Evolutionary conservation across 1,140 invertebrate genomes (phyloP), one percentile per base, ranked within the genome.

Genomic region (Steinernema khuongi): DNA sequence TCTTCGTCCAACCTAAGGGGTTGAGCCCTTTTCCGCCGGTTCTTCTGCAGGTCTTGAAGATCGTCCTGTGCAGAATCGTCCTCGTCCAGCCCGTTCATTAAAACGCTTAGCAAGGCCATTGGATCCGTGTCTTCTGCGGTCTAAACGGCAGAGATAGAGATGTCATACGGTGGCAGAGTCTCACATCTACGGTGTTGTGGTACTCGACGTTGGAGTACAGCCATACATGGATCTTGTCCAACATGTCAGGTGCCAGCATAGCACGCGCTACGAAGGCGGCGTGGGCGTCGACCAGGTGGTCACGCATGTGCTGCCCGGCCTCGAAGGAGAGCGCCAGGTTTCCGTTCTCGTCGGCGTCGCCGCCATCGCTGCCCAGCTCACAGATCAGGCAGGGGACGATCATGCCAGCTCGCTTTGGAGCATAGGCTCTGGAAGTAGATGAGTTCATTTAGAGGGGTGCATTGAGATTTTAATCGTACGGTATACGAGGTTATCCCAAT

Each of bases 171-270:
- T 18, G 73, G 18, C 7, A n/a, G 7, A 18, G 29, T 76, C 72
- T 74, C 14, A 28, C 72, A 17, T 73, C 68, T 7, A 31, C 18
- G 30, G 19, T n/a, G 41, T 75, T 67, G 73, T 4, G 7, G 1
- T 11, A 76, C n/a, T 76, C 74, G 11, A 77, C 75, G 36, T 68
- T 70, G 1, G 74, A 50, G 14, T 71, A 11, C 1, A 76, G 68
- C 75, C 75, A 76, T 18, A 77, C 33, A 41, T 76, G 74, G 7
- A 60, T 41, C 14, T 31, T 19, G 67, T 76, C 36, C 22, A 11
- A 18, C 19, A 70, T 18, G 67, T 77, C 73, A 1, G 75, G 75
- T 33, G 72, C 43, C 41, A 76, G 50, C 31, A 76, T 72, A 26
- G 75, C 73, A 18, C 29, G 1, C 4, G 75, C 74, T 1, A 76